These are phyloP conservation scores for Drosophila nasuta DNA, from an alignment of 1,140 invertebrate species.

Conservation along the genomic window DNA sequence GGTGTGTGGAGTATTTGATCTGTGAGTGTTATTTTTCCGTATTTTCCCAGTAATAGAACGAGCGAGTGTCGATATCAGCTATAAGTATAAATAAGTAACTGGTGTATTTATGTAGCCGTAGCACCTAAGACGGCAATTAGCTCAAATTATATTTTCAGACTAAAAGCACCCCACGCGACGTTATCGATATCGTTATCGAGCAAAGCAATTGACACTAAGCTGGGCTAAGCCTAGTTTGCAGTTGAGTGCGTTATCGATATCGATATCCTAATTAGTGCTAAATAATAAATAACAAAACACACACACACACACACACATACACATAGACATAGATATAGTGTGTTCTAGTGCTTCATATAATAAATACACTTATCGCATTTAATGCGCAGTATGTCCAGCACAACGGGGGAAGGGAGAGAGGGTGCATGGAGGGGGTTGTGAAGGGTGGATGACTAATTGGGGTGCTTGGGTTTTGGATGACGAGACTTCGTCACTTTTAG, in stretches of 20 bases:
- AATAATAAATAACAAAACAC: constrained; percentile 33
- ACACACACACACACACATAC: constrained; percentile 6
- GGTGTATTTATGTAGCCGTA: not conserved
- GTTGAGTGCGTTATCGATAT: constrained; percentile 8
- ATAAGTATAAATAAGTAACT: constrained; percentile 1
- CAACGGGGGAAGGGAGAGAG: not conserved
- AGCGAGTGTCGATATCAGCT: constrained; percentile 10
- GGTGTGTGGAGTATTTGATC: constrained; percentile 11
- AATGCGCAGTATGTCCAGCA: constrained; percentile 57
- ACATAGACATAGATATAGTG: not conserved
- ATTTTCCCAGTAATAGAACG: not conserved
- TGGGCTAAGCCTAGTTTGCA: constrained; percentile 11
- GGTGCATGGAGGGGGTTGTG: not conserved
- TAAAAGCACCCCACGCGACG: not conserved
- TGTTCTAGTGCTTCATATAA: constrained; percentile 54
- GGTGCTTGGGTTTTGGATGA: constrained; percentile 3
- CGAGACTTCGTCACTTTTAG: constrained; percentile 12
- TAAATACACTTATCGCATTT: constrained; percentile 71
- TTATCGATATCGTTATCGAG: not conserved
- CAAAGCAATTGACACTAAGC: constrained; percentile 10
- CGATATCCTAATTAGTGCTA: constrained; percentile 20
- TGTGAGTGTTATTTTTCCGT: constrained; percentile 3
- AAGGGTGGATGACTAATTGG: constrained; percentile 8
- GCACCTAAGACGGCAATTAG: not conserved
- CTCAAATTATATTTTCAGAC: not conserved